phyloP scores from a whole-genome alignment of 2,113 vertebrate species.

The pig (Sus scrofa) region DNA sequence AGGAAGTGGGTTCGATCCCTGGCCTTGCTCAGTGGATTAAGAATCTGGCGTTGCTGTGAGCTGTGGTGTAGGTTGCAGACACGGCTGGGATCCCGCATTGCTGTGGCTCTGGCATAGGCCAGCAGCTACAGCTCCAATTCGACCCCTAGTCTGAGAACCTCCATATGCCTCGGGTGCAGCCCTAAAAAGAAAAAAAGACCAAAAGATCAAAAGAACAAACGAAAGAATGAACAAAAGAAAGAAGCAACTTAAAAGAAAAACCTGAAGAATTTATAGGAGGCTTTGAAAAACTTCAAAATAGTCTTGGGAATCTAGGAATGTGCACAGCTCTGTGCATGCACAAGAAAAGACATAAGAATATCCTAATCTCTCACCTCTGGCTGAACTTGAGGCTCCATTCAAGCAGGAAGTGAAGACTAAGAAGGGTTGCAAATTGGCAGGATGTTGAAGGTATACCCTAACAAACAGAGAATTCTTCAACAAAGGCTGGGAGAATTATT shows the following conservation, averaged over 20 bases:
- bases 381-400: not conserved
- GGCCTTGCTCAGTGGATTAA: too few species aligned
- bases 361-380: not conserved
- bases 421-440: not conserved
- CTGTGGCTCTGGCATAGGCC: too few species aligned
- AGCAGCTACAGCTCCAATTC: too few species aligned
- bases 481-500: not conserved
- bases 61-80: too few species aligned
- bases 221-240: not conserved
- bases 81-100: too few species aligned
- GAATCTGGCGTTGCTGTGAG: too few species aligned
- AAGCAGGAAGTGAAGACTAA: conserved; percentile 29
- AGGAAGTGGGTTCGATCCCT: too few species aligned
- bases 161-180: too few species aligned
- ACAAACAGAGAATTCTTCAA: not conserved
- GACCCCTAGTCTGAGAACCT: too few species aligned
- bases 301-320: conserved; percentile 11
- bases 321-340: not conserved
- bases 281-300: conserved; percentile 13
- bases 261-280: not conserved
- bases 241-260: conserved; percentile 17
- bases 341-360: not conserved
- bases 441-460: not conserved
- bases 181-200: too few species aligned
- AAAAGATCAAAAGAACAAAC: too few species aligned